Evolutionary conservation across 2,888 invertebrate species (phyloP).

Genomic region (Geophilus truncorum): DNA sequence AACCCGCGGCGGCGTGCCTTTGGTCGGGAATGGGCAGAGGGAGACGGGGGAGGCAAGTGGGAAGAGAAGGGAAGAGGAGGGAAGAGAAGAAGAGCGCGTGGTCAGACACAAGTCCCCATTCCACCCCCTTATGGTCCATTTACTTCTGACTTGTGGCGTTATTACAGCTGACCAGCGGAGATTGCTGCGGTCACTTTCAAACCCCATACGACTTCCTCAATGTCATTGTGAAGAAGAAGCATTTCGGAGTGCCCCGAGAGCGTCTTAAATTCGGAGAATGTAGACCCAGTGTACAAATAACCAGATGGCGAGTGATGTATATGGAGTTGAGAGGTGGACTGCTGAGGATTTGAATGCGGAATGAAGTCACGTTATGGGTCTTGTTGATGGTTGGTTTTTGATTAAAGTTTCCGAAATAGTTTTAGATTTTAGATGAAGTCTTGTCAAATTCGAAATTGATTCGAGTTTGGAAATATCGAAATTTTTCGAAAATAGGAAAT

Average conservation of each 20-base stretch:
- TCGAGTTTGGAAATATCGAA: too few species aligned
- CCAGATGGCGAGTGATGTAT: too few species aligned
- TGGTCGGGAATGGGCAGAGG: background rate
- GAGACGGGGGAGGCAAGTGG: background rate
- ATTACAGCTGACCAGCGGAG: slow-evolving; percentile 25
- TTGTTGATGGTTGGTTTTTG: too few species aligned
- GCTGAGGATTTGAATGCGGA: too few species aligned
- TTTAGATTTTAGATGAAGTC: too few species aligned
- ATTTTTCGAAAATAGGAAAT: too few species aligned
- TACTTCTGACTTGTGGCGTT: slow-evolving; percentile 24
- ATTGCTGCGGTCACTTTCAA: slow-evolving; percentile 22
- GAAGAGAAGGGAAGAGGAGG: too few species aligned
- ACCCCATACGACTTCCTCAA: slow-evolving; percentile 27
- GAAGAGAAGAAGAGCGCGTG: background rate
- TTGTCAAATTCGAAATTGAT: too few species aligned
- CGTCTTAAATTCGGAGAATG: background rate
- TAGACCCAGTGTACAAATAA: too few species aligned
- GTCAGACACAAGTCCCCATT: background rate
- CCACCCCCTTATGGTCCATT: slow-evolving; percentile 27
- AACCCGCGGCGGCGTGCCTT: slow-evolving; percentile 21
- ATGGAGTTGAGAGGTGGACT: too few species aligned
- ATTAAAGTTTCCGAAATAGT: too few species aligned
- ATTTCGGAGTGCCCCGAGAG: background rate
- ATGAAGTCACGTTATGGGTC: too few species aligned
- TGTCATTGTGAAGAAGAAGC: slow-evolving; percentile 25